A percentile compares a stretch with the other conserved stretches of the same genome.
Evolutionary conservation across 2,797 vertebrate genomes (phyloP).

Genomic region (Brachymystax lenok): DNA sequence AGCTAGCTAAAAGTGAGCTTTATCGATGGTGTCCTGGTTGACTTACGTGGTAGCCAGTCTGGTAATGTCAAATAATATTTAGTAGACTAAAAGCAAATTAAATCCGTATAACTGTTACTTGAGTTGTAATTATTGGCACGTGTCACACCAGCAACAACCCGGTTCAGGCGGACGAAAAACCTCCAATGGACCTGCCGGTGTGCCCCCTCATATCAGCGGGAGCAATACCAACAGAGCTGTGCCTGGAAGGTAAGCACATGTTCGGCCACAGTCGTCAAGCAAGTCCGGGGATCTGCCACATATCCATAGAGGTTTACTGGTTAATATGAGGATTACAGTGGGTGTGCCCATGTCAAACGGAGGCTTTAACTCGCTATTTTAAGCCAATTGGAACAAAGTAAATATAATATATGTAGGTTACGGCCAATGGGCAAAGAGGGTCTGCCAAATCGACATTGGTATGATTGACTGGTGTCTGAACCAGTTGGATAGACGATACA

Average conservation of each 20-base stretch:
- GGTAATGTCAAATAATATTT: background rate
- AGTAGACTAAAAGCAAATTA: background rate
- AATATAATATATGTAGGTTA: background rate
- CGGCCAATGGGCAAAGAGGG: background rate
- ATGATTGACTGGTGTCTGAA: background rate
- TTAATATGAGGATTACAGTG: background rate
- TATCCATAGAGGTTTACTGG: slow-evolving; percentile 23
- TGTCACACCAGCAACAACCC: slow-evolving; percentile 24
- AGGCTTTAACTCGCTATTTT: background rate
- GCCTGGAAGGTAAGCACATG: slow-evolving; percentile 28
- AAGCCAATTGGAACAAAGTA: background rate
- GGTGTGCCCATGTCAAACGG: background rate
- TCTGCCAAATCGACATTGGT: background rate
- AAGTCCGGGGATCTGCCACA: slow-evolving; percentile 6
- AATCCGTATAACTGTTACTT: background rate
- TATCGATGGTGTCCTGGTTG: background rate
- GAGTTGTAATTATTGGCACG: slow-evolving; percentile 3
- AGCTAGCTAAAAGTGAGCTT: background rate
- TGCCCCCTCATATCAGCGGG: slow-evolving; percentile 7
- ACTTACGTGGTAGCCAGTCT: background rate
- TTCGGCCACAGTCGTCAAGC: background rate
- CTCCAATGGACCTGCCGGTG: slow-evolving; percentile 10
- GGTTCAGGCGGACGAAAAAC: slow-evolving; percentile 21
- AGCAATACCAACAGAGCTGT: slow-evolving; percentile 24
- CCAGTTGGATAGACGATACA: slow-evolving; percentile 3